These are phyloP conservation scores for Sinocyclocheilus anophthalmus DNA, from an alignment of 2,113 vertebrate species.

Conservation along the genomic window DNA sequence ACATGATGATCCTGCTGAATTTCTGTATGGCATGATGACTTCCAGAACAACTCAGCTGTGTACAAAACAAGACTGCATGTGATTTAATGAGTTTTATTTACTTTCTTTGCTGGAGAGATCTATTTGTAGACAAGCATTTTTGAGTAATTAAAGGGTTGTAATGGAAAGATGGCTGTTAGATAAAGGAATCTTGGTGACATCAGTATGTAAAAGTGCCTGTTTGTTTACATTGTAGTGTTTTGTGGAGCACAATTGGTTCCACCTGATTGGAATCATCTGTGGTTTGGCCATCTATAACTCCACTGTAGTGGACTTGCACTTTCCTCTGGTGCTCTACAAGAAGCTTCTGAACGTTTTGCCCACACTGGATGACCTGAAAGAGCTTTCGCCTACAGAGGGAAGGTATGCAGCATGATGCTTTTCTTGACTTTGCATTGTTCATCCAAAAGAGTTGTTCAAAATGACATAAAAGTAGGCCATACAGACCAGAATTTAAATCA, in stretches of 20 bases:
- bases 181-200: neutral
- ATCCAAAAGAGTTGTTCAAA: neutral
- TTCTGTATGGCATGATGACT: conserved; percentile 16
- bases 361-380: conserved; percentile 89
- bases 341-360: conserved; percentile 87
- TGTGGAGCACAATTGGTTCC: conserved; percentile 97
- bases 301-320: conserved; percentile 94
- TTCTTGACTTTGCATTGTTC: neutral
- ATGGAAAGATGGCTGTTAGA: neutral
- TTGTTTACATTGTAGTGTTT: conserved; percentile 82
- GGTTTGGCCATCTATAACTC: conserved; percentile 97
- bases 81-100: neutral
- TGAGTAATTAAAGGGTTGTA: neutral
- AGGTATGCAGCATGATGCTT: conserved; percentile 75
- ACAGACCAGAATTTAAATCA: neutral
- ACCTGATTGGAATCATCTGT: conserved; percentile 93
- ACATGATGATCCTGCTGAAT: neutral
- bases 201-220: neutral
- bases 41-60: conserved; percentile 42
- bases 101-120: neutral
- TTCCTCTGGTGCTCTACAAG: conserved; percentile 94
- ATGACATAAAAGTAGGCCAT: neutral
- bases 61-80: conserved; percentile 58
- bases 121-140: neutral
- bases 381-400: conserved; percentile 93